These are phyloP conservation scores for Magallana ariakensis DNA, from an alignment of 1,140 invertebrate genomes.

Conservation along the genomic window DNA sequence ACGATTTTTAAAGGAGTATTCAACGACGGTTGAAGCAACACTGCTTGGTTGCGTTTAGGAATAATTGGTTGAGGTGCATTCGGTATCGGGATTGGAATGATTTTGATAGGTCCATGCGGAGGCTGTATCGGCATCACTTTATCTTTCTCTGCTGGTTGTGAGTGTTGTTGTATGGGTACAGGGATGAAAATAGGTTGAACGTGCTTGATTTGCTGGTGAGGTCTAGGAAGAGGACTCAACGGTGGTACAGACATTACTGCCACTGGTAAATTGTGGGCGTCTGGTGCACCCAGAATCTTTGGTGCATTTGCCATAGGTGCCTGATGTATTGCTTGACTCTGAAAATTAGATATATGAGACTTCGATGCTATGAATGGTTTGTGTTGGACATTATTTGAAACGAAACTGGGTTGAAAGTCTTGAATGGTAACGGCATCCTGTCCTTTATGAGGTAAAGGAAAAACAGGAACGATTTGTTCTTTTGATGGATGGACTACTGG, in stretches of 20 bases:
- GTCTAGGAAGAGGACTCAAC: neutral
- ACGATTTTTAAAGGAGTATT: neutral
- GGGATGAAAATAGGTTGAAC: neutral
- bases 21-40: neutral
- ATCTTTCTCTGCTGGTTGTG: neutral
- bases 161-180: neutral
- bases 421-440: neutral
- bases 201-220: neutral
- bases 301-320: neutral
- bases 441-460: neutral
- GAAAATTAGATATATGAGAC: neutral
- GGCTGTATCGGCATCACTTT: neutral
- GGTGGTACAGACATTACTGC: neutral
- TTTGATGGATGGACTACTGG: neutral
- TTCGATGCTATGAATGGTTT: slow-evolving; percentile 10
- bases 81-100: neutral
- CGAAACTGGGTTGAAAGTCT: neutral
- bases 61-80: neutral
- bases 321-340: slow-evolving; percentile 5
- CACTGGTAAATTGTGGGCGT: neutral
- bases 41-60: neutral
- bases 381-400: slow-evolving; percentile 5
- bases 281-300: neutral
- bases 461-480: neutral
- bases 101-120: neutral